Percentiles rank a stretch among this genome's conserved stretches.
phyloP scores from a whole-genome alignment of 2,113 vertebrate species.

The Sporophila hypoxantha region DNA sequence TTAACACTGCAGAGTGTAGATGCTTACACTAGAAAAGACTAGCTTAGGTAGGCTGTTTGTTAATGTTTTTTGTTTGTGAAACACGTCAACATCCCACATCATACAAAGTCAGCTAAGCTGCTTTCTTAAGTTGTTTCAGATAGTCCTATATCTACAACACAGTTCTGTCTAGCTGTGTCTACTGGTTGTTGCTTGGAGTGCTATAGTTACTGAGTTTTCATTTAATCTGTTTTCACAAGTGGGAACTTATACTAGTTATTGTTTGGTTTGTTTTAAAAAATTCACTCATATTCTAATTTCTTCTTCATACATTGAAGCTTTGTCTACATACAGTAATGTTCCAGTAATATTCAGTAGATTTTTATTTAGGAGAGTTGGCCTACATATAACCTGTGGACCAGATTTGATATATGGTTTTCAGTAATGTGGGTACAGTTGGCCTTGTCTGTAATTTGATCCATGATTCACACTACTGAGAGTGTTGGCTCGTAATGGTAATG shows the following conservation, averaged over 20 bases:
- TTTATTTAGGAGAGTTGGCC: not conserved
- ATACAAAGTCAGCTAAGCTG: not conserved
- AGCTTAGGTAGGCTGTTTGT: not conserved
- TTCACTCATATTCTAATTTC: not conserved
- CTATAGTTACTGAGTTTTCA: not conserved
- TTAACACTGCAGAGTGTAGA: not conserved
- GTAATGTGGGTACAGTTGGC: not conserved
- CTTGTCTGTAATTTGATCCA: not conserved
- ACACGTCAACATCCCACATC: accelerated
- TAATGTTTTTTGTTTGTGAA: not conserved
- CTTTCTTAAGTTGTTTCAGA: not conserved
- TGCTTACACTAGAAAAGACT: not conserved
- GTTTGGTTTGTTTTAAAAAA: not conserved
- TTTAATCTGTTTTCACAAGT: not conserved
- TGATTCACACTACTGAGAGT: not conserved
- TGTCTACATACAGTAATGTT: not conserved
- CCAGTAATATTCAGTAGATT: not conserved
- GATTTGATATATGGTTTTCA: not conserved
- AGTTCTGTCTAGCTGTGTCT: not conserved
- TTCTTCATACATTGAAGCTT: not conserved
- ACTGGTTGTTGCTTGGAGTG: not conserved
- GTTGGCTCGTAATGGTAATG: not conserved
- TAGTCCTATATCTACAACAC: not conserved
- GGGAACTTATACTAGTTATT: not conserved
- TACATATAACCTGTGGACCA: not conserved